These are phyloP conservation scores for Lasioglossum baleicum DNA, from an alignment of 1,140 invertebrate genomes.

Conservation along the genomic window DNA sequence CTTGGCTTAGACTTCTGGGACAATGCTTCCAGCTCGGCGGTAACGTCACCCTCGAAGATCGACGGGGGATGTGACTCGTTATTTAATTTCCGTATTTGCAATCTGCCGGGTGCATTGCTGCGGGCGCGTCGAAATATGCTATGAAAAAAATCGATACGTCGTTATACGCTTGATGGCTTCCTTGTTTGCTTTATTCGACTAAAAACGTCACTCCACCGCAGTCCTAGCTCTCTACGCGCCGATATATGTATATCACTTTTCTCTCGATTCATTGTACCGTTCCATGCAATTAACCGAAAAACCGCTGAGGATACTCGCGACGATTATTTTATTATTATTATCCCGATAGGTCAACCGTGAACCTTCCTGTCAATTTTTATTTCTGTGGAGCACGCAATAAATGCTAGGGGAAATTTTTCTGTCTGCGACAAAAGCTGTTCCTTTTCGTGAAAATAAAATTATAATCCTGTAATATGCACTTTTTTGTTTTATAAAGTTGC, in stretches of 20 bases:
- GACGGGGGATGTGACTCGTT: not conserved
- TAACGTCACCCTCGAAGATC: constrained; percentile 11
- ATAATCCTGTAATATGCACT: too few species aligned
- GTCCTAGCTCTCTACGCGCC: not conserved
- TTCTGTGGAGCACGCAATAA: too few species aligned
- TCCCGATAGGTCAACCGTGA: too few species aligned
- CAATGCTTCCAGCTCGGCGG: constrained; percentile 5
- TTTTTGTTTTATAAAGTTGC: too few species aligned
- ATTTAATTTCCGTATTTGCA: constrained; percentile 13
- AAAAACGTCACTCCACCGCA: not conserved
- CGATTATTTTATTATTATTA: too few species aligned
- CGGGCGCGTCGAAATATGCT: not conserved
- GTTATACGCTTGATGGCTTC: not conserved
- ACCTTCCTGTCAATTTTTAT: too few species aligned
- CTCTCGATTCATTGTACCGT: not conserved
- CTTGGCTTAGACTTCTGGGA: constrained; percentile 22
- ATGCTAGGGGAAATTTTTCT: too few species aligned
- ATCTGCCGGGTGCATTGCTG: not conserved
- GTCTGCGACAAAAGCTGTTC: too few species aligned
- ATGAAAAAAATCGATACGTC: not conserved
- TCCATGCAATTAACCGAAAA: not conserved
- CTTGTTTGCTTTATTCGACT: not conserved
- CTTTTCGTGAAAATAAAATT: too few species aligned
- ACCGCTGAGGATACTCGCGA: too few species aligned
- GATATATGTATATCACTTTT: not conserved